A percentile compares a stretch with the other conserved stretches of the same genome.
phyloP scores from a whole-genome alignment of 2,797 vertebrate species.

The Etheostoma nigrum region DNA sequence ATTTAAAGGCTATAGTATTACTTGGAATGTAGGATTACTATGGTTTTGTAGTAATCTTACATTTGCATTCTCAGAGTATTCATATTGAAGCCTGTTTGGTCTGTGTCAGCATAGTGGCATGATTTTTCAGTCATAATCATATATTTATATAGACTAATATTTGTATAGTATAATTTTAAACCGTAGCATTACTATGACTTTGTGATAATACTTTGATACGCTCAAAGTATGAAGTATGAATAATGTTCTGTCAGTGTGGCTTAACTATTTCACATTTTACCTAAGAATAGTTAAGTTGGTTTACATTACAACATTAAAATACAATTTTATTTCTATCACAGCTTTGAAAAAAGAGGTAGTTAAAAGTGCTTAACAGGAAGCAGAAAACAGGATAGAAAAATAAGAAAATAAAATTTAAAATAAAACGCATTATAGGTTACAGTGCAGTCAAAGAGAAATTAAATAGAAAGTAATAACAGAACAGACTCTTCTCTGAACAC shows the following conservation, averaged over 20 bases:
- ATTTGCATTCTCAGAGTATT: slow-evolving; percentile 2
- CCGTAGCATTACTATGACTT: not conserved
- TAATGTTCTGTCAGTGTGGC: no score
- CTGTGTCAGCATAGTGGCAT: not conserved
- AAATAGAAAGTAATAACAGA: not conserved
- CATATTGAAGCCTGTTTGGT: not conserved
- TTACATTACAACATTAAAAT: not conserved
- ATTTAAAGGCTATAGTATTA: not conserved
- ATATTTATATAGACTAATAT: not conserved
- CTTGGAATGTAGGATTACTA: not conserved
- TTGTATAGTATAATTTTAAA: not conserved
- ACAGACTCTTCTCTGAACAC: not conserved
- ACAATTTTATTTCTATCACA: not conserved
- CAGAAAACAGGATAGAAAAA: not conserved
- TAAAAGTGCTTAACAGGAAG: not conserved
- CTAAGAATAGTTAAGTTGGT: no score
- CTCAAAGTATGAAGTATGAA: no score
- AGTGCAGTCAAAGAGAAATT: not conserved
- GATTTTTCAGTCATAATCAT: not conserved
- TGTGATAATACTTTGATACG: no score
- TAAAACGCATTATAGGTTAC: not conserved
- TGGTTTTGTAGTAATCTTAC: not conserved
- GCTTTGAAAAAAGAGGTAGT: not conserved
- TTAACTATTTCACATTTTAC: no score
- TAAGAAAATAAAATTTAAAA: not conserved